These are phyloP conservation scores for Anticlea derivata DNA, from an alignment of 2,888 invertebrate species.

Conservation along the genomic window DNA sequence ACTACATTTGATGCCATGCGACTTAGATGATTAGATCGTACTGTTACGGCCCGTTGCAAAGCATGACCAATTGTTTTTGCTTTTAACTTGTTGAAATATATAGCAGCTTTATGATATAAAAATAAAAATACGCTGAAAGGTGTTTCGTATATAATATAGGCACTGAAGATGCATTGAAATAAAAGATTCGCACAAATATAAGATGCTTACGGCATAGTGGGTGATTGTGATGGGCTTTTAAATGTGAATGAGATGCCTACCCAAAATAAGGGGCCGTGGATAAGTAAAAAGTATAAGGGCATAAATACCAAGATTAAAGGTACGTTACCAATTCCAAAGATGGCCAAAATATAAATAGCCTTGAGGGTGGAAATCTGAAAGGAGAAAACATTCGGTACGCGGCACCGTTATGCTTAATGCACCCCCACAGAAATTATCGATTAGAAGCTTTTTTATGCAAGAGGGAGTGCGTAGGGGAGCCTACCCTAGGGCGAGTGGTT, in stretches of 20 bases:
- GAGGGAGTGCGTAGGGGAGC: constrained; percentile 79
- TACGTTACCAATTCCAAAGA: constrained; percentile 64
- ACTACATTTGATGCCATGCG: constrained; percentile 69
- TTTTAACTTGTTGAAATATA: constrained; percentile 21
- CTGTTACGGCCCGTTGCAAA: constrained; percentile 36
- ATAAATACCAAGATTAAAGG: constrained; percentile 48
- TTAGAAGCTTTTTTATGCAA: constrained; percentile 85
- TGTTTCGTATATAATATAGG: no score
- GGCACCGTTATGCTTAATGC: constrained; percentile 83
- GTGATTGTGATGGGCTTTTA: constrained; percentile 9
- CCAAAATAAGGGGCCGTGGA: constrained; percentile 14
- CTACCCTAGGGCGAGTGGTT: constrained; percentile 73
- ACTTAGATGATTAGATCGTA: constrained; percentile 69
- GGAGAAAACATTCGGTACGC: constrained; percentile 74
- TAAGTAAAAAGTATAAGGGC: constrained; percentile 32
- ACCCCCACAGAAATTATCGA: constrained; percentile 85
- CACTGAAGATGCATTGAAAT: no score
- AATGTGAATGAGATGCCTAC: constrained; percentile 17
- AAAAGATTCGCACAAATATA: no score
- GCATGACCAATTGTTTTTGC: constrained; percentile 27
- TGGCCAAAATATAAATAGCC: constrained; percentile 76
- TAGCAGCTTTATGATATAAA: constrained; percentile 17
- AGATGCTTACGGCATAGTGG: neutral
- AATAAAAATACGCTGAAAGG: neutral
- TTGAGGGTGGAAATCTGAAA: constrained; percentile 76